Percentiles rank a stretch among this genome's conserved stretches.
Conservation (phyloP, 2,797 vertebrate species). For the Buceros bicornis region DNA sequence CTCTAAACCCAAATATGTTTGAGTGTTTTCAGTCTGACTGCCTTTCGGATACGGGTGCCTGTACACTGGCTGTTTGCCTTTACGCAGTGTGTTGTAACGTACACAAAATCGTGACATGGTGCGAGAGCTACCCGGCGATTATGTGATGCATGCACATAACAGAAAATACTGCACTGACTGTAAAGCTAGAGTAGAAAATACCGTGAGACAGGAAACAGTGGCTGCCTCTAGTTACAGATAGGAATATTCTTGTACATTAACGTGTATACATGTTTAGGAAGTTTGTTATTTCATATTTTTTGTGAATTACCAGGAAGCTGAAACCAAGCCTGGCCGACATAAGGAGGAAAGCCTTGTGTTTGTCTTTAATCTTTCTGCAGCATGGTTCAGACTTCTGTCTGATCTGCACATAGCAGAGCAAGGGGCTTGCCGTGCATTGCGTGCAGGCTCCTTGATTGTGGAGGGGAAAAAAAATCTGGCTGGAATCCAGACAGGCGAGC, state of each 20-base stretch:
- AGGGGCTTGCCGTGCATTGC: conserved; percentile 80
- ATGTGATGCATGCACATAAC: not conserved
- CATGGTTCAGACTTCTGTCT: conserved; percentile 78
- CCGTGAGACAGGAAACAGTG: not conserved
- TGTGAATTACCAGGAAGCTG: conserved; percentile 58
- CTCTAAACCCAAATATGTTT: not conserved
- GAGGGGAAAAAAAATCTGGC: conserved; percentile 79
- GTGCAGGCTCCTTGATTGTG: conserved; percentile 84
- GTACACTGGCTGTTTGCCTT: not conserved
- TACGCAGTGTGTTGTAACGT: not conserved
- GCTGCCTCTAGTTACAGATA: not conserved
- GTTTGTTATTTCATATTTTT: conserved; percentile 45
- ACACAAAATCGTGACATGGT: too few relatives aligned
- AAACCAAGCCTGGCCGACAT: conserved; percentile 67
- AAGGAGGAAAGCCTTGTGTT: conserved; percentile 82
- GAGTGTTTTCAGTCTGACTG: not conserved
- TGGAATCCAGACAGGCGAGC: conserved; percentile 88
- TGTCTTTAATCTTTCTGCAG: conserved; percentile 82
- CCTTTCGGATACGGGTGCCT: not conserved
- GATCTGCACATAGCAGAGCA: conserved; percentile 79
- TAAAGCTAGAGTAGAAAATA: not conserved
- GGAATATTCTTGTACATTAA: not conserved
- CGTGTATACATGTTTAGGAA: not conserved
- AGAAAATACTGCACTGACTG: conserved; percentile 1
- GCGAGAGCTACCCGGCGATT: not conserved